phyloP scores from a whole-genome alignment of 2,113 vertebrate species.

The Gulo gulo region DNA sequence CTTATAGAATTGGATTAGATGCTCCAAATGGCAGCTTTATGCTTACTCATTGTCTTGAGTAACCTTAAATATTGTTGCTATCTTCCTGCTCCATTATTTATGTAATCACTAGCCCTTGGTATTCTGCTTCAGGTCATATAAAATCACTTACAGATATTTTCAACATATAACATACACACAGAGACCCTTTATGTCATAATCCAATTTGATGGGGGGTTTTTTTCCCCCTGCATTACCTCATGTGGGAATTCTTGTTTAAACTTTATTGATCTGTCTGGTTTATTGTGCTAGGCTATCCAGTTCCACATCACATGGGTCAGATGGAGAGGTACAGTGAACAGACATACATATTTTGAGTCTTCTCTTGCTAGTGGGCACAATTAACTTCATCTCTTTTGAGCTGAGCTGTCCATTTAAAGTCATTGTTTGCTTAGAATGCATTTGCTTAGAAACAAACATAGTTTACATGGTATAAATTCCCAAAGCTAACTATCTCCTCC shows the following conservation, averaged over 20 bases:
- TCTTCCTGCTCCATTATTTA: conserved; percentile 69
- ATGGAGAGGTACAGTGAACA: not conserved
- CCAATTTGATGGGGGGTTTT: conserved; percentile 25
- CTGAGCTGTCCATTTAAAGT: not conserved
- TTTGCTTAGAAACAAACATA: not conserved
- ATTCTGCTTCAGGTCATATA: conserved; percentile 54
- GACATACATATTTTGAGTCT: not conserved
- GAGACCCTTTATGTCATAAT: conserved; percentile 48
- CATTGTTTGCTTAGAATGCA: conserved; percentile 11
- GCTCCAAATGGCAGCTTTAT: conserved; percentile 19
- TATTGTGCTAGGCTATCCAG: not conserved
- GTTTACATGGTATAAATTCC: conserved; percentile 2
- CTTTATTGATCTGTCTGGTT: conserved; percentile 50
- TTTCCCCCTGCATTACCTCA: conserved; percentile 25
- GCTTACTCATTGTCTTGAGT: conserved; percentile 51
- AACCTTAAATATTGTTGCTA: conserved; percentile 45
- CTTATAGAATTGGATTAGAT: conserved; percentile 12
- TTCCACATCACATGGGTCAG: not conserved
- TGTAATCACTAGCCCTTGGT: conserved; percentile 35
- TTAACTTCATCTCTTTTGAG: conserved; percentile 30
- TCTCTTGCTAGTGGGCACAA: not conserved
- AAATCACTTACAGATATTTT: conserved; percentile 62
- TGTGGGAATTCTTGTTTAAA: conserved; percentile 70
- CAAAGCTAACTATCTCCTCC: not conserved
- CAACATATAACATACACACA: not conserved